Percentiles rank a stretch among this genome's conserved stretches.
phyloP scores from a whole-genome alignment of 2,113 vertebrate species.

The Siphamia tubifer region DNA sequence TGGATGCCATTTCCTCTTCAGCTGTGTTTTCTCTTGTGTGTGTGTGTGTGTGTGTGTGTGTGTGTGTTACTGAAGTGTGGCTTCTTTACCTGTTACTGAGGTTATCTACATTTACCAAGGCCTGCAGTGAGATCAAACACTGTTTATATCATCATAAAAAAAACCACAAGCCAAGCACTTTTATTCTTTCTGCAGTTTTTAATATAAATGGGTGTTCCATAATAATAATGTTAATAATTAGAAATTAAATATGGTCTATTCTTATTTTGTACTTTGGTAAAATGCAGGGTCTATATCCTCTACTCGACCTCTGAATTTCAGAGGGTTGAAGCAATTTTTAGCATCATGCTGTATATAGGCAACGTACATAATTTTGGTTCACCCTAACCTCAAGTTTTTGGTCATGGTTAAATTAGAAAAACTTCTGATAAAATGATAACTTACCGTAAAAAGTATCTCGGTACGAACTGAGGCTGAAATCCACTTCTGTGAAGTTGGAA shows the following conservation, averaged over 20 bases:
- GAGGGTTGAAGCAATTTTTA: not conserved
- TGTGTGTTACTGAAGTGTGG: conserved; percentile 20
- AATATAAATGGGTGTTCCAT: too few relatives aligned
- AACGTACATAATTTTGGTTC: conserved; percentile 19
- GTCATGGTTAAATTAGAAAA: conserved; percentile 15
- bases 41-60: conserved; percentile 25
- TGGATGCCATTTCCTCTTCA: conserved; percentile 63
- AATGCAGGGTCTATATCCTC: too few relatives aligned
- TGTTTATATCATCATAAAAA: too few relatives aligned
- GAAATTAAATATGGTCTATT: too few relatives aligned
- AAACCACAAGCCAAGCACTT: conserved; percentile 3
- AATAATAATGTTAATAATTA: too few relatives aligned
- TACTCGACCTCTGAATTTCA: too few relatives aligned
- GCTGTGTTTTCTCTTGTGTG: conserved; percentile 54
- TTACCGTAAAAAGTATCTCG: conserved; percentile 2
- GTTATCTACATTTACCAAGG: conserved; percentile 42
- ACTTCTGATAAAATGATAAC: conserved; percentile 20
- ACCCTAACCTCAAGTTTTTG: conserved; percentile 18
- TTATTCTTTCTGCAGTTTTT: not conserved
- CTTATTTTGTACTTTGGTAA: too few relatives aligned
- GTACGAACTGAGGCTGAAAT: conserved; percentile 27
- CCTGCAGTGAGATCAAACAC: conserved; percentile 49
- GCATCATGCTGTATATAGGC: not conserved
- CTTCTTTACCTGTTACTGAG: conserved; percentile 35
- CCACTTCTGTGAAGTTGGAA: conserved; percentile 35